Evolutionary conservation across 2,113 vertebrate species (phyloP), one percentile per base, ranked within the genome.

Genomic region (Oxygymnocypris stewartii): DNA sequence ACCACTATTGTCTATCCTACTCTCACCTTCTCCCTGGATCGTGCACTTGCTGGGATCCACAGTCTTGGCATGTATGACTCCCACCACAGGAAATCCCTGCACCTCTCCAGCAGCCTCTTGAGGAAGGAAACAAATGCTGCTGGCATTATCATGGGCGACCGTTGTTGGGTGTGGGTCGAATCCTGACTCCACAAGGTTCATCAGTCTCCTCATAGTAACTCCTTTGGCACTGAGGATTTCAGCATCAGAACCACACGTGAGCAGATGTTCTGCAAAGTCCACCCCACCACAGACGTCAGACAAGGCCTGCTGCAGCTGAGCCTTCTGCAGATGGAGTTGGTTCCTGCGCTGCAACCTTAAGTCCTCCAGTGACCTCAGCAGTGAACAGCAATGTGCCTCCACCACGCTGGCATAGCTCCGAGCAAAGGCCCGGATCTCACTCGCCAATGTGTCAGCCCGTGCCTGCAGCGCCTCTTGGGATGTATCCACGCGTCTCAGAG

Each of bases 161-260:
- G 87, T 80, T 0, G 89, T 89, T 0, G 93, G 93, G 1, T 83
- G 86, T n/a, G 91, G 83, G 44, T 91, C 93, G 8, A 93, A 95
- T 51, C 93, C 87, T 0, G 88, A 0, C 4, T 94, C 92, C 18
- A 93, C 93, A 86, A 99, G 93, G 83, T 91, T 91, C 42, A 85
- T 92, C 88, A 99, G 94, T 20, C 96, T 93, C 3, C 93, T 95
- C 0, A 95, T 87, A 1, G 96, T 96, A 81, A 97, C 94, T 0
- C 91, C 92, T 88, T 97, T 97, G 88, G 95, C 95, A 85, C 94
- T 69, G 2, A 98, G 96, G 89, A 99, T 95, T 93, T 97, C 96
- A 2, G 95, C 65, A 20, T 97, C 95, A 0, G 97, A 97, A 88
- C 96, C 97, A 0, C 89, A 93, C 10, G 86, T 93, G 87, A 99